Percentiles rank a stretch among this genome's conserved stretches.
Evolutionary conservation across 2,888 invertebrate species (phyloP).

Genomic region (Bruchidius siliquastri): DNA sequence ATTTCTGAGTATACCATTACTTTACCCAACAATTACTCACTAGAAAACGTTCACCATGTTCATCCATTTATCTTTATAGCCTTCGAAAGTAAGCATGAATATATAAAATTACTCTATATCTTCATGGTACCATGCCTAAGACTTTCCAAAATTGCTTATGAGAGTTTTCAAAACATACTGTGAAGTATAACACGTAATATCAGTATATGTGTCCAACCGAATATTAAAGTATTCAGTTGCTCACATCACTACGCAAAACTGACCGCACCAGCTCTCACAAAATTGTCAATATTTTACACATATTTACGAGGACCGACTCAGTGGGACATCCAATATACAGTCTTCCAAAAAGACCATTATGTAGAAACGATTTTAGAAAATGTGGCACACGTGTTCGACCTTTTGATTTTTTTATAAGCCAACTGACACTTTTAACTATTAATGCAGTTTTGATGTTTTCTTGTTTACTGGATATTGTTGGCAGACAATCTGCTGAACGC

Average conservation of each 20-base stretch:
- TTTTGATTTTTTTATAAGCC: conserved; percentile 18
- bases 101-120: no score
- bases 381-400: conserved; percentile 24
- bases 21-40: no score
- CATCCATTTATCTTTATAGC: no score
- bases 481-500: not conserved
- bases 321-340: conserved; percentile 23
- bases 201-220: not conserved
- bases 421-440: conserved; percentile 24
- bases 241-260: not conserved
- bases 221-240: not conserved
- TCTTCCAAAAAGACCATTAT: conserved; percentile 21
- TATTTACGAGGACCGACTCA: conserved; percentile 25
- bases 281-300: conserved; percentile 23
- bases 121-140: no score
- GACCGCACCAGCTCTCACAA: conserved; percentile 13
- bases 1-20: no score
- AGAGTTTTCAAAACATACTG: no score
- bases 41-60: no score
- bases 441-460: not conserved
- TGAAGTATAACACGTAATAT: no score
- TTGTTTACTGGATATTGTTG: not conserved
- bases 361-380: conserved; percentile 2
- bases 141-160: no score
- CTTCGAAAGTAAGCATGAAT: no score